Evolutionary conservation across 2,797 vertebrate genomes (phyloP).

Genomic region (Borostomias antarcticus): DNA sequence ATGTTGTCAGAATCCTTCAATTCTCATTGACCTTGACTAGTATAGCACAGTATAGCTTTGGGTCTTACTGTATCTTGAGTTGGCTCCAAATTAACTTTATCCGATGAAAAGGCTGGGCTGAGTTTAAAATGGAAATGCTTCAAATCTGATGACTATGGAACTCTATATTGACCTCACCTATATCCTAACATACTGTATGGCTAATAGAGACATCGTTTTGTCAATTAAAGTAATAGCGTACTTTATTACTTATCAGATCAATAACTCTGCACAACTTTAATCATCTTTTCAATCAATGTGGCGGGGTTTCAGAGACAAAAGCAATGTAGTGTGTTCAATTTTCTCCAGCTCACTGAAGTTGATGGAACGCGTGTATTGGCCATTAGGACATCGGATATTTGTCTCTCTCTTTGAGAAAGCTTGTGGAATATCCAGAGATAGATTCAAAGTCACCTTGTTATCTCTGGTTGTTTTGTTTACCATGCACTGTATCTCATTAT

Average conservation of each 20-base stretch:
- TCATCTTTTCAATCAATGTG: slow-evolving; percentile 79
- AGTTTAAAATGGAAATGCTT: slow-evolving; percentile 63
- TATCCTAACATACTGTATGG: slow-evolving; percentile 56
- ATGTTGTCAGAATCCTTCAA: no score
- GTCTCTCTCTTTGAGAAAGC: slow-evolving; percentile 63
- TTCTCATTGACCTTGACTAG: no score
- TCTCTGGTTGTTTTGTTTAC: slow-evolving; percentile 63
- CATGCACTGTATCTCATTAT: slow-evolving; percentile 69
- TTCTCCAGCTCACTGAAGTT: slow-evolving; percentile 75
- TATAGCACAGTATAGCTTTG: no score
- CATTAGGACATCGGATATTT: no score
- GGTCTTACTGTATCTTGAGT: no score
- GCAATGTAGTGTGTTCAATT: slow-evolving; percentile 72
- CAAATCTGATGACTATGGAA: no score
- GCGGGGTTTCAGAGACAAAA: slow-evolving; percentile 77
- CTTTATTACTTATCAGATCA: slow-evolving; percentile 72
- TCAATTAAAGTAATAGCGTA: slow-evolving; percentile 77
- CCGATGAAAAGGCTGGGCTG: slow-evolving; percentile 48
- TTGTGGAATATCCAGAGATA: slow-evolving; percentile 60
- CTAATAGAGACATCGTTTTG: slow-evolving; percentile 72
- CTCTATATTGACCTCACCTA: slow-evolving; percentile 17
- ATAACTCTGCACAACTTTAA: slow-evolving; percentile 71
- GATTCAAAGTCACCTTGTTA: slow-evolving; percentile 78
- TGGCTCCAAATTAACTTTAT: no score
- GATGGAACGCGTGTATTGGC: slow-evolving; percentile 75